A percentile compares a stretch with the other conserved stretches of the same genome.
These are phyloP conservation scores for Phymanthus crucifer DNA, from an alignment of 92 coral and sea anemone genomes.

Conservation along the genomic window DNA sequence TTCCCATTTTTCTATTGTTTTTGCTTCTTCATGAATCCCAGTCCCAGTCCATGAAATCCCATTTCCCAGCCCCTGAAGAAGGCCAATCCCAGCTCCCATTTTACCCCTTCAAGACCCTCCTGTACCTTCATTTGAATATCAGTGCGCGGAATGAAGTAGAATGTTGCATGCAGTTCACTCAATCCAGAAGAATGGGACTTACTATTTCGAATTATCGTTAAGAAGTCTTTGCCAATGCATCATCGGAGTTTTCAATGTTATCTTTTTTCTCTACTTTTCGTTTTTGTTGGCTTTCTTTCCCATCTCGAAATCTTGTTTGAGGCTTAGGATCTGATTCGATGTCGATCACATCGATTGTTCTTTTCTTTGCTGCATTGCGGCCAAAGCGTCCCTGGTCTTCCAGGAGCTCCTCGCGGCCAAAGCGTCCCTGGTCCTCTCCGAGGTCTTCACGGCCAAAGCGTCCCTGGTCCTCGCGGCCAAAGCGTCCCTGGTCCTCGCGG, in stretches of 20 bases:
- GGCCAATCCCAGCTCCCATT: no score
- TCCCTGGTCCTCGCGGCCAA: conserved; percentile 44
- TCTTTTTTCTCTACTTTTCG: conserved; percentile 26
- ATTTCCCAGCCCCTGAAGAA: no score
- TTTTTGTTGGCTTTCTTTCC: neutral
- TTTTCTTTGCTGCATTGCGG: conserved; percentile 18
- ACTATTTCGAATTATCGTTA: conserved; percentile 24
- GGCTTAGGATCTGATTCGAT: conserved; percentile 28
- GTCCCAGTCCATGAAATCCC: no score
- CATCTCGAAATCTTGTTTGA: conserved; percentile 39
- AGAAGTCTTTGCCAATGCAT: conserved; percentile 10
- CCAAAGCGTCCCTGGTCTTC: conserved; percentile 38
- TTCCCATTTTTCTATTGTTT: no score
- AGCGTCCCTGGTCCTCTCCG: conserved; percentile 57
- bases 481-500: conserved; percentile 49
- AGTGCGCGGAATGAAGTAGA: no score
- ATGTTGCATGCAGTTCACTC: no score
- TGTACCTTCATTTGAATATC: no score
- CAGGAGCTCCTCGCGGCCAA: conserved; percentile 51
- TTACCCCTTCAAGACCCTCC: no score
- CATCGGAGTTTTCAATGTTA: conserved; percentile 9
- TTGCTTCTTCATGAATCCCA: no score
- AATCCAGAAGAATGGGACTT: conserved; percentile 5
- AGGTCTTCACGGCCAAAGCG: conserved; percentile 36
- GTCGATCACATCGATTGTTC: conserved; percentile 22